Conservation (phyloP, 2,113 vertebrate genomes). For the Dasypus novemcinctus region DNA sequence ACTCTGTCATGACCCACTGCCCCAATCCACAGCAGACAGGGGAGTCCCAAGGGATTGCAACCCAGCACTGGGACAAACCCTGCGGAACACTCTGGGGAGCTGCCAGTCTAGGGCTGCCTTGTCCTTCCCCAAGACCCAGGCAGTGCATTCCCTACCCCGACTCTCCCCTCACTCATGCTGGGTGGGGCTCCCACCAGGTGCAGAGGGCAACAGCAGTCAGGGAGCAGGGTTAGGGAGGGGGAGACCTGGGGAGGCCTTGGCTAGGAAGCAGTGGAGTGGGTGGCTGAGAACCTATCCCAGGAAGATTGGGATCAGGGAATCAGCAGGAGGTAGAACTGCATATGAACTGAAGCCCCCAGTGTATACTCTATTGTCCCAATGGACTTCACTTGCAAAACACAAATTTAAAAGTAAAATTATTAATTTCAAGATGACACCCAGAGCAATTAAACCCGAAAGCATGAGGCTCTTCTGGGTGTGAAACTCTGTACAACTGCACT, state of each 20-base stretch:
- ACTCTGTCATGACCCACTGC: not conserved
- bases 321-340: not conserved
- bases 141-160: not conserved
- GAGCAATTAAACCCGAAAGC: not conserved
- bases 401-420: not conserved
- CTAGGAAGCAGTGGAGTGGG: not conserved
- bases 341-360: not conserved
- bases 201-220: not conserved
- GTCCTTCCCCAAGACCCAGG: not conserved
- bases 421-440: not conserved
- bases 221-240: not conserved
- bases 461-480: not conserved
- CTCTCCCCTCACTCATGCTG: not conserved
- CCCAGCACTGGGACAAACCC: not conserved
- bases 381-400: slow-evolving; percentile 3
- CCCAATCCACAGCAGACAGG: not conserved
- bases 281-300: not conserved
- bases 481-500: not conserved
- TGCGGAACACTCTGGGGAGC: not conserved
- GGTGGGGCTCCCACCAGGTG: not conserved
- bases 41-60: not conserved
- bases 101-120: not conserved
- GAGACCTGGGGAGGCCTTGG: not conserved
- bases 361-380: not conserved
- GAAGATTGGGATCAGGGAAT: not conserved